These are phyloP conservation scores for Amblyjoppa fuscipennis DNA, from an alignment of 2,888 invertebrate species.

Conservation along the genomic window DNA sequence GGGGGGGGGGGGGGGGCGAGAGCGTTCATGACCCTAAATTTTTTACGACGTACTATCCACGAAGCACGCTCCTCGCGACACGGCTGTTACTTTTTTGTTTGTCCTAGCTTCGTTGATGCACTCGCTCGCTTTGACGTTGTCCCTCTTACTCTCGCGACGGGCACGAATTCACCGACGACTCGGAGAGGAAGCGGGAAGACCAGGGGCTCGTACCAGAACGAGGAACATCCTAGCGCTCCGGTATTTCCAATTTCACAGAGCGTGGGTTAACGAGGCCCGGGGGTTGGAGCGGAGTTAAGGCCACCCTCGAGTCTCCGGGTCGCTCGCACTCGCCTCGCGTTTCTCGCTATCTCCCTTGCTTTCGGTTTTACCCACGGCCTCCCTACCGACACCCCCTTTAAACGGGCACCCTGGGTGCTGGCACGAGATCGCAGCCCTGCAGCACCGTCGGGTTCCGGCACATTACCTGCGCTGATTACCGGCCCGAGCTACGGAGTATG, in stretches of 20 bases:
- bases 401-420: constrained; percentile 74
- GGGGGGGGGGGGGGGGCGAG: constrained; percentile 40
- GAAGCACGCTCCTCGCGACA: constrained; percentile 12
- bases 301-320: constrained; percentile 64
- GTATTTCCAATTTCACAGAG: constrained; percentile 85
- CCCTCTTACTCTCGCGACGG: constrained; percentile 27
- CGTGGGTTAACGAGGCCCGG: constrained; percentile 85
- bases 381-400: constrained; percentile 73
- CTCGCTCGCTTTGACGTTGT: constrained; percentile 29
- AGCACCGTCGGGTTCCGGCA: constrained; percentile 81
- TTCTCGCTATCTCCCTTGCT: constrained; percentile 37
- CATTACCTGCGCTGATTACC: constrained; percentile 85
- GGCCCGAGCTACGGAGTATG: constrained; percentile 80
- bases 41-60: constrained; percentile 47
- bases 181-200: constrained; percentile 56
- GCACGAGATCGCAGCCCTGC: constrained; percentile 53
- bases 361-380: constrained; percentile 43
- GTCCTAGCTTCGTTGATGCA: constrained; percentile 23
- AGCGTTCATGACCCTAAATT: constrained; percentile 56
- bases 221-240: constrained; percentile 72
- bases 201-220: constrained; percentile 58
- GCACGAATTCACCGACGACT: constrained; percentile 43
- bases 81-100: constrained; percentile 19
- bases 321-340: constrained; percentile 36
- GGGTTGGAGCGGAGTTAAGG: constrained; percentile 77